A percentile compares a stretch with the other conserved stretches of the same genome.
Evolutionary conservation across 2,797 vertebrate genomes (phyloP).

Genomic region (Oophaga sylvatica): DNA sequence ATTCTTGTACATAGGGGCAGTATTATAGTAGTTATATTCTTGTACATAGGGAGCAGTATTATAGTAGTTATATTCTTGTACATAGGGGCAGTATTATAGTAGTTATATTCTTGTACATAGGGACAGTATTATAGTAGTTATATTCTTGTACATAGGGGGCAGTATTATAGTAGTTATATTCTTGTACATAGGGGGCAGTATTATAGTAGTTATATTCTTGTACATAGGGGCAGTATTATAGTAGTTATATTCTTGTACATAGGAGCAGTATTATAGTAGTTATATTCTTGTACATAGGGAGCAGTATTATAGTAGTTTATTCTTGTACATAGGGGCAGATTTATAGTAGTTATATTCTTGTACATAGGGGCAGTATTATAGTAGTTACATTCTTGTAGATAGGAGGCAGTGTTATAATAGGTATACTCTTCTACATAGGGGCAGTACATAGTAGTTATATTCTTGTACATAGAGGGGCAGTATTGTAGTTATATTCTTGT

Average conservation of each 20-base stretch:
- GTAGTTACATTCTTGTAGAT: no score
- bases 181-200: neutral
- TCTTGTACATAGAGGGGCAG: neutral
- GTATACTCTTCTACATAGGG: neutral
- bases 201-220: neutral
- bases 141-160: neutral
- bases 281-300: no score
- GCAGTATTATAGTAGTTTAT: neutral
- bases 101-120: no score
- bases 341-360: neutral
- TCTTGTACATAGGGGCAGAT: neutral
- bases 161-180: no score
- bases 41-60: neutral
- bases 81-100: neutral
- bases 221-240: neutral
- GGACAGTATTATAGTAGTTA: neutral
- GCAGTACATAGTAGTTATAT: slow-evolving; percentile 3
- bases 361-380: neutral
- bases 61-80: neutral
- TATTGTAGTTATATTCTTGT: slow-evolving; percentile 2
- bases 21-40: no score
- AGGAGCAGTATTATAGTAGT: neutral
- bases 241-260: neutral
- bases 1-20: neutral
- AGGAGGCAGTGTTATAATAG: neutral